Conservation (phyloP, 2,888 invertebrate genomes). For the Andrena haemorrhoa region DNA sequence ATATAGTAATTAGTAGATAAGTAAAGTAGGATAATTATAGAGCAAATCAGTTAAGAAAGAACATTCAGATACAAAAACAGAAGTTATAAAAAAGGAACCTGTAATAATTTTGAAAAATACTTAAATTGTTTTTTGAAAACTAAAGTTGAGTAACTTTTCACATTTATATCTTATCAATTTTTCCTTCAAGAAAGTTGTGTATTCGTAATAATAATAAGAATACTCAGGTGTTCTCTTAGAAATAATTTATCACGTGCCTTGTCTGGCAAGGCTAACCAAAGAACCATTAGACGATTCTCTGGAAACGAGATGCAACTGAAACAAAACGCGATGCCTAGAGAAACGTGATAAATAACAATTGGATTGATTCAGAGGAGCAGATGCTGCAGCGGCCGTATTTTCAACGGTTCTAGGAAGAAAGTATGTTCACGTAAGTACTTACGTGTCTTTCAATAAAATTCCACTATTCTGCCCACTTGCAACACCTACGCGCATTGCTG, state of each 20-base stretch:
- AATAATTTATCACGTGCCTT: not conserved
- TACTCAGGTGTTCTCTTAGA: not conserved
- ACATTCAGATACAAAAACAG: too few relatives aligned
- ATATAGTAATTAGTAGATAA: too few relatives aligned
- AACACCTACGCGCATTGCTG: constrained; percentile 15
- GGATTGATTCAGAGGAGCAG: not conserved
- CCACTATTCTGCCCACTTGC: constrained; percentile 16
- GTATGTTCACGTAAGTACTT: not conserved
- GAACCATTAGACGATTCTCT: not conserved
- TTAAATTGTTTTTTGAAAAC: too few relatives aligned
- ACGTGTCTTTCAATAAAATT: constrained; percentile 33
- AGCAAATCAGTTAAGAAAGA: too few relatives aligned
- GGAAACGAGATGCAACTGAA: not conserved
- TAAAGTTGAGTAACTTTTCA: too few relatives aligned
- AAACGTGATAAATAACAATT: constrained; percentile 15
- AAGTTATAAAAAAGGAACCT: too few relatives aligned
- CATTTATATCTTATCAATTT: too few relatives aligned
- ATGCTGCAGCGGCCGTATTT: not conserved
- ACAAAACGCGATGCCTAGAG: not conserved
- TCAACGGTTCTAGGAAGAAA: not conserved
- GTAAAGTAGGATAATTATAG: too few relatives aligned
- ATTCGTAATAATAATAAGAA: not conserved
- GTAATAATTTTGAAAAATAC: too few relatives aligned
- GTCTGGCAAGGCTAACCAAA: not conserved
- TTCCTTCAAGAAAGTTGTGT: not conserved